Conservation (phyloP, 1,140 invertebrate genomes). For the Bemisia tabaci region DNA sequence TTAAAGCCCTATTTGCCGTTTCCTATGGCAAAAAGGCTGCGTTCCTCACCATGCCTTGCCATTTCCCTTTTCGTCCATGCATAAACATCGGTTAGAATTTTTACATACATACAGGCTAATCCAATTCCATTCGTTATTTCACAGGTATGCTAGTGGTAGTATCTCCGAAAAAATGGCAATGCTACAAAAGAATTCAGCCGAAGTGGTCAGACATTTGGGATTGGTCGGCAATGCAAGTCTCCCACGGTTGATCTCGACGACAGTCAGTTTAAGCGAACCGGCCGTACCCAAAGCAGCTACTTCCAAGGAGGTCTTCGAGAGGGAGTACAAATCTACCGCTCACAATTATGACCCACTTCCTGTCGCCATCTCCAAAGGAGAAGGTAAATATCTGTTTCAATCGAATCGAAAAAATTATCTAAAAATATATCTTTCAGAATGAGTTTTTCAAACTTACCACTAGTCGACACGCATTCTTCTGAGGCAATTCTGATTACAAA, state of each 20-base stretch:
- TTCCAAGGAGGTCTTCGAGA: constrained; percentile 36
- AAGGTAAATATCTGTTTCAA: constrained; percentile 42
- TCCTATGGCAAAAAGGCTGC: no score
- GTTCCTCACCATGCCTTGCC: no score
- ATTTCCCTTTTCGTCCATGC: no score
- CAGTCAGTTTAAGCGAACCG: neutral
- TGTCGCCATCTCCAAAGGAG: constrained; percentile 46
- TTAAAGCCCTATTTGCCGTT: no score
- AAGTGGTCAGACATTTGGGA: constrained; percentile 13
- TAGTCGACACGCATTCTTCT: no score
- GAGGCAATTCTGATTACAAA: no score
- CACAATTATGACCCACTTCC: constrained; percentile 65
- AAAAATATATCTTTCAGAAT: no score
- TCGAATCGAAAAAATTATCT: neutral
- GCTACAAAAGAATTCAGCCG: constrained; percentile 12
- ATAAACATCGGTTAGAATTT: no score
- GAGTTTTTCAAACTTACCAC: no score
- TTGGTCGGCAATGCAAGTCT: constrained; percentile 12
- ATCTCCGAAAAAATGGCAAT: constrained; percentile 13
- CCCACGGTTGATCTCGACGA: constrained; percentile 7
- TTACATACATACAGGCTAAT: no score
- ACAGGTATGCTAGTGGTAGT: constrained; percentile 17
- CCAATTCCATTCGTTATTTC: no score
- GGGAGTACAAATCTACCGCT: constrained; percentile 52
- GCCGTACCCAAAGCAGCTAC: constrained; percentile 3